Evolutionary conservation across 2,797 vertebrate species (phyloP).

Genomic region (Danionella dracula): DNA sequence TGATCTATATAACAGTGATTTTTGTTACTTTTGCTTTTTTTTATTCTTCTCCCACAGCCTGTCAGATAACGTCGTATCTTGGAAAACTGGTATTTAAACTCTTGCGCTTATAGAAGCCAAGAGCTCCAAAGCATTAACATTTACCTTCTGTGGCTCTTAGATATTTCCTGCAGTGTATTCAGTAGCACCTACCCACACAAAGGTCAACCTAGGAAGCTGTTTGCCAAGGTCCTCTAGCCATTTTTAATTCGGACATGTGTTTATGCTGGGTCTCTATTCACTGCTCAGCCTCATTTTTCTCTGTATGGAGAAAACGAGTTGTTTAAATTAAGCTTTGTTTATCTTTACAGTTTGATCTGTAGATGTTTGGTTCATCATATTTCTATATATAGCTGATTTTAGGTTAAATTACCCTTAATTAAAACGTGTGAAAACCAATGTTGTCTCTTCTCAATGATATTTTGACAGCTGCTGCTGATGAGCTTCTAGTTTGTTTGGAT

Average conservation of each 20-base stretch:
- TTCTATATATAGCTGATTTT: too few relatives aligned
- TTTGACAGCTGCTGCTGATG: too few relatives aligned
- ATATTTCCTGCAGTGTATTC: constrained; percentile 1
- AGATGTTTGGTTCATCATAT: too few relatives aligned
- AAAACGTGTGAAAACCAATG: too few relatives aligned
- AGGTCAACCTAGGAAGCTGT: neutral
- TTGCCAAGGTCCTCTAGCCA: constrained; percentile 7
- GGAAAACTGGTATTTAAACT: constrained; percentile 5
- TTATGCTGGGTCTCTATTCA: neutral
- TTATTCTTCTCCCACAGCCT: neutral
- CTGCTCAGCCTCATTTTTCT: neutral
- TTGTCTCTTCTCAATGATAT: too few relatives aligned
- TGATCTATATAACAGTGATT: neutral
- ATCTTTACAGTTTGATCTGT: too few relatives aligned
- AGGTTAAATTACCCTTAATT: too few relatives aligned
- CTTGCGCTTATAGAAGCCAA: constrained; percentile 6
- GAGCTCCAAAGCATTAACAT: constrained; percentile 16
- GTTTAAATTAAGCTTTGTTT: too few relatives aligned
- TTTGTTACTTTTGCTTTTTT: constrained; percentile 22
- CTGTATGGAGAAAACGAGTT: neutral
- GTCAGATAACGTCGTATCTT: constrained; percentile 3
- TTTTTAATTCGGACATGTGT: neutral
- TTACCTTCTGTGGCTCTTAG: constrained; percentile 19
- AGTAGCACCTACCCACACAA: constrained; percentile 17
- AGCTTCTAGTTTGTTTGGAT: too few relatives aligned